phyloP scores from a whole-genome alignment of 2,888 invertebrate species.

The Mythimna albipuncta region DNA sequence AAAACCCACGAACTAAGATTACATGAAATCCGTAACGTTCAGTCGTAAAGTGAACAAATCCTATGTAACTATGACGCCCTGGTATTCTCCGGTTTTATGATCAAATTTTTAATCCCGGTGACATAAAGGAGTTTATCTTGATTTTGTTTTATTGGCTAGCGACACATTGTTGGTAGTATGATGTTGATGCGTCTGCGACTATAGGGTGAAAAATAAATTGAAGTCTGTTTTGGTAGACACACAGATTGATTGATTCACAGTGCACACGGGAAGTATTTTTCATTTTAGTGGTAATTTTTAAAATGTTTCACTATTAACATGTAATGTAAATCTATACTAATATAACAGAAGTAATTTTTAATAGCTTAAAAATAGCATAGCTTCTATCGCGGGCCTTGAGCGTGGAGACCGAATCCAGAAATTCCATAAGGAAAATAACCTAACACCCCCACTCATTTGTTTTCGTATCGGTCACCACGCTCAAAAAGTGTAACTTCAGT shows the following conservation, averaged over 20 bases:
- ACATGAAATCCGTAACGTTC: constrained; percentile 60
- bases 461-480: too few relatives aligned
- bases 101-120: constrained; percentile 80
- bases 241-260: too few relatives aligned
- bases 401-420: too few relatives aligned
- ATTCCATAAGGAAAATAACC: too few relatives aligned
- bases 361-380: too few relatives aligned
- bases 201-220: constrained; percentile 10
- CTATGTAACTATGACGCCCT: constrained; percentile 62
- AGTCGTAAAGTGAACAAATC: constrained; percentile 69
- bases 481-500: too few relatives aligned
- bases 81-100: constrained; percentile 74
- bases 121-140: constrained; percentile 78
- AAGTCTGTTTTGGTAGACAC: constrained; percentile 14
- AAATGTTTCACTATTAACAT: too few relatives aligned
- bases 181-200: constrained; percentile 52
- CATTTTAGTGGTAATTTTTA: neutral
- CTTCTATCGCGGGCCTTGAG: too few relatives aligned
- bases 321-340: too few relatives aligned
- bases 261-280: neutral
- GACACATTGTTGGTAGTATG: constrained; percentile 63
- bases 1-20: constrained; percentile 59
- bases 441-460: too few relatives aligned
- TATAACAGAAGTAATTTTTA: too few relatives aligned
- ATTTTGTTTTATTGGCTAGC: constrained; percentile 75